Evolutionary conservation across 2,113 vertebrate genomes (phyloP), one percentile per base, ranked within the genome.

Genomic region (Cyanoderma ruficeps): DNA sequence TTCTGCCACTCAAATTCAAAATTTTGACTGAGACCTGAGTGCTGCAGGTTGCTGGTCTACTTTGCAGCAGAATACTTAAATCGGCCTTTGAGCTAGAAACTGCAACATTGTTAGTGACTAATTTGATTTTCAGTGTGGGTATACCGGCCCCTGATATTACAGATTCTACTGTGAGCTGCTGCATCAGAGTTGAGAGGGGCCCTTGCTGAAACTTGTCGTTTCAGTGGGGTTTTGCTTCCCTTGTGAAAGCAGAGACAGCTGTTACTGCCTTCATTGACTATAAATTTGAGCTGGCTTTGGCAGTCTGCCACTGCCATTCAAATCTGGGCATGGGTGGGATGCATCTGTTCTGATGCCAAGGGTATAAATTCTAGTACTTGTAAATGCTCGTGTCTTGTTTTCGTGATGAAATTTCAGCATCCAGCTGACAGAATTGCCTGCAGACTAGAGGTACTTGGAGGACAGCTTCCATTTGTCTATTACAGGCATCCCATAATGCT

Each of bases 231-330:
- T 93, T 92, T 95, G 53, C 71, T 37, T 88, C 77, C 47, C 44
- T 86, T 83, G 84, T 67, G 80, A 75, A 90, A 90, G 76, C 94
- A 63, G 61, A 69, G 33, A 27, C 70, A 77, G 79, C 88, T 94
- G 90, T 77, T 85, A 50, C 12, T 88, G 72, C 47, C 87, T 92
- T 87, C 60, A 71, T 86, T 93, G 69, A 52, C 68, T 88, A 68
- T 21, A 74, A 76, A 83, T 90, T 81, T 67, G 91, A 96, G 85
- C 83, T 88, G 83, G 44, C 59, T 79, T 88, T 95, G 95, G 90
- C 88, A 52, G 46, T 47, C 78, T 85, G 90, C 87, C 94, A 52
- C 60, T 83, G 82, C 87, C 75, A 39, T 93, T 95, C 70, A 64
- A 11, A 80, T 68, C 77, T 78, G 93, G 88, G 59, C 76, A 89